Evolutionary conservation across 2,888 invertebrate species (phyloP).

Genomic region (Dexiosoma caninum): DNA sequence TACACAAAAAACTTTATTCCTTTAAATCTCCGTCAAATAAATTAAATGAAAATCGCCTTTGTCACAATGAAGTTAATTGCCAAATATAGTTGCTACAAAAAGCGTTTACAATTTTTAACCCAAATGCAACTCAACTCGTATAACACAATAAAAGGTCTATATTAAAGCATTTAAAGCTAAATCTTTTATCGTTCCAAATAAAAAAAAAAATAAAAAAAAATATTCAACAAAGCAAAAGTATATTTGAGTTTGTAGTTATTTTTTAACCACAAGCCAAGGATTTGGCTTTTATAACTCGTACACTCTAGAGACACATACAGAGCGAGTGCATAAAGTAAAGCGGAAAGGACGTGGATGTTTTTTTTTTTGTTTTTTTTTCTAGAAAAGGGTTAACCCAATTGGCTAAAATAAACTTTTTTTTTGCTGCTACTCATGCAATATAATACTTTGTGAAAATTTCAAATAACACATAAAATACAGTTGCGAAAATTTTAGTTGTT

Average conservation of each 20-base stretch:
- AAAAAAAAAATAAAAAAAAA: too few relatives aligned
- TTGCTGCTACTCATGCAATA: not conserved
- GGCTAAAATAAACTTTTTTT: conserved; percentile 49
- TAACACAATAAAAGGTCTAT: not conserved
- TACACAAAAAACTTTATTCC: not conserved
- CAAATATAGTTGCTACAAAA: not conserved
- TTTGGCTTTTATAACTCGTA: conserved; percentile 52
- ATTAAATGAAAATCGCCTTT: not conserved
- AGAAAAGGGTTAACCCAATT: conserved; percentile 66
- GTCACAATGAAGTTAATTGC: conserved; percentile 35
- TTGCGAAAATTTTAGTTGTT: conserved; percentile 36
- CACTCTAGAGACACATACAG: conserved; percentile 33
- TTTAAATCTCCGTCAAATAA: not conserved
- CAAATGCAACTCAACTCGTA: not conserved
- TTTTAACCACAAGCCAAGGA: conserved; percentile 58
- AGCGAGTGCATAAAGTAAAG: conserved; percentile 50
- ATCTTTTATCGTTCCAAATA: conserved; percentile 13
- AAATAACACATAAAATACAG: conserved; percentile 34
- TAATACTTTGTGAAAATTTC: conserved; percentile 35
- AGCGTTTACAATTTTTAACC: not conserved
- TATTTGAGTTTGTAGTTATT: conserved; percentile 44
- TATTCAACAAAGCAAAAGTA: too few relatives aligned
- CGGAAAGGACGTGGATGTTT: conserved; percentile 67
- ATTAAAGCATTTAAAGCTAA: conserved; percentile 39
- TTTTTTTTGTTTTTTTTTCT: too few relatives aligned